These are phyloP conservation scores for Chromis chromis DNA, from an alignment of 2,797 vertebrate genomes.

Conservation along the genomic window DNA sequence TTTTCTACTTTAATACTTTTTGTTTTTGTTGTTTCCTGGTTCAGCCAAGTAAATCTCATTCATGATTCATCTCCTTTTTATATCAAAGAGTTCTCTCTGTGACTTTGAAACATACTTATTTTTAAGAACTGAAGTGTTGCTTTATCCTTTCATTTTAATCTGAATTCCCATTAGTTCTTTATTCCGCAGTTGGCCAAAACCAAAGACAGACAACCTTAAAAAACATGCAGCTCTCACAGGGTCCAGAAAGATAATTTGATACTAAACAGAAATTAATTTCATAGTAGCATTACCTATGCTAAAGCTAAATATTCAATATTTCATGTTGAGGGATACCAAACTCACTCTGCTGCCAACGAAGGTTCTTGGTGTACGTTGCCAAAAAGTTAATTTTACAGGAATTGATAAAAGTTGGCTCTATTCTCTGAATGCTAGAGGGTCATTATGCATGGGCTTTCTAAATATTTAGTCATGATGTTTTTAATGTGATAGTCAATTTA, in stretches of 20 bases:
- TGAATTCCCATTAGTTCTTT: constrained; percentile 43
- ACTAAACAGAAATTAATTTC: constrained; percentile 16
- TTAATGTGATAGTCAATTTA: too few relatives aligned
- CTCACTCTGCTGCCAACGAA: neutral
- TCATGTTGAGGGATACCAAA: neutral
- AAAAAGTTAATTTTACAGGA: too few relatives aligned
- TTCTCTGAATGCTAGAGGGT: too few relatives aligned
- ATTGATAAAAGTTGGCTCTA: too few relatives aligned
- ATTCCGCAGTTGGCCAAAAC: constrained; percentile 39
- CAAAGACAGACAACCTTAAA: constrained; percentile 41
- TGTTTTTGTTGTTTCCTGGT: constrained; percentile 20
- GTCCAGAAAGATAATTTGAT: constrained; percentile 29
- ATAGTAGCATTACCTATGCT: neutral
- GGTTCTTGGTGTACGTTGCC: too few relatives aligned
- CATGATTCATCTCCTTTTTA: constrained; percentile 36
- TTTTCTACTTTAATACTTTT: constrained; percentile 21
- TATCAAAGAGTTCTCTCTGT: constrained; percentile 43
- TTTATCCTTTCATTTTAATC: constrained; percentile 62
- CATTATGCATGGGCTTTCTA: too few relatives aligned
- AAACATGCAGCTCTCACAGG: constrained; percentile 14
- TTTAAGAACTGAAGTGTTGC: constrained; percentile 51
- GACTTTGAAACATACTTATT: constrained; percentile 55
- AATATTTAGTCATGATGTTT: too few relatives aligned
- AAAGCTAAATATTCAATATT: neutral
- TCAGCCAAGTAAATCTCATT: constrained; percentile 40